These are phyloP conservation scores for Penaeus chinensis DNA, from an alignment of 1,140 invertebrate species.

Conservation along the genomic window DNA sequence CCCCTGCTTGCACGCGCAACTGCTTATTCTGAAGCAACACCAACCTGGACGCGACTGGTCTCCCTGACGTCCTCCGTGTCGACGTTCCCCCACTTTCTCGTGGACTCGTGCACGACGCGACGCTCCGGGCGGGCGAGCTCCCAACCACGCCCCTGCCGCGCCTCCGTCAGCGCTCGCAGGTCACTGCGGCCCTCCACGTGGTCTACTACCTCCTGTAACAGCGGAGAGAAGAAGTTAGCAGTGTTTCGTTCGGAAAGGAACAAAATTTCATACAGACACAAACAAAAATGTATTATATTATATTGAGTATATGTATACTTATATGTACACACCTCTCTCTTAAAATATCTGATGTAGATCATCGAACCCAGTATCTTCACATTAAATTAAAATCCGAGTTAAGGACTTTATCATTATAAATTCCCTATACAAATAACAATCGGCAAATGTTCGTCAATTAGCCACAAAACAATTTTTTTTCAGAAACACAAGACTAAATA, in stretches of 20 bases:
- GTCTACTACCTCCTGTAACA: constrained; percentile 78
- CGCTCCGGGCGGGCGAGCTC: constrained; percentile 75
- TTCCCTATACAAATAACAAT: too few relatives aligned
- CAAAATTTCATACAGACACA: too few relatives aligned
- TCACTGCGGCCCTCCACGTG: constrained; percentile 75
- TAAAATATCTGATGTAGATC: too few relatives aligned
- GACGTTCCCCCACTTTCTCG: constrained; percentile 67
- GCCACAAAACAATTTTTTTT: too few relatives aligned
- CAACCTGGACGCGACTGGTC: constrained; percentile 63
- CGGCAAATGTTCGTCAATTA: too few relatives aligned
- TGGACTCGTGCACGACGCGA: constrained; percentile 80
- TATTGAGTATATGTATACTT: too few relatives aligned
- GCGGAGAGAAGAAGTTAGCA: constrained; percentile 70
- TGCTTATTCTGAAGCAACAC: not conserved
- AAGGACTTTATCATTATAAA: not conserved
- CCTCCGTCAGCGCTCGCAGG: constrained; percentile 72
- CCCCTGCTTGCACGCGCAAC: not conserved
- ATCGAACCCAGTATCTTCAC: too few relatives aligned
- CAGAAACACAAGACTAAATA: too few relatives aligned
- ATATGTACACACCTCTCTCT: not conserved
- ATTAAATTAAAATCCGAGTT: not conserved
- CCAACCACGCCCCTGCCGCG: constrained; percentile 70
- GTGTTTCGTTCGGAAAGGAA: too few relatives aligned
- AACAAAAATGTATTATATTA: too few relatives aligned
- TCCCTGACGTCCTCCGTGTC: constrained; percentile 84